A percentile compares a stretch with the other conserved stretches of the same genome.
Evolutionary conservation across 2,797 vertebrate species (phyloP).

Genomic region (Dendrocincla tyrannina): DNA sequence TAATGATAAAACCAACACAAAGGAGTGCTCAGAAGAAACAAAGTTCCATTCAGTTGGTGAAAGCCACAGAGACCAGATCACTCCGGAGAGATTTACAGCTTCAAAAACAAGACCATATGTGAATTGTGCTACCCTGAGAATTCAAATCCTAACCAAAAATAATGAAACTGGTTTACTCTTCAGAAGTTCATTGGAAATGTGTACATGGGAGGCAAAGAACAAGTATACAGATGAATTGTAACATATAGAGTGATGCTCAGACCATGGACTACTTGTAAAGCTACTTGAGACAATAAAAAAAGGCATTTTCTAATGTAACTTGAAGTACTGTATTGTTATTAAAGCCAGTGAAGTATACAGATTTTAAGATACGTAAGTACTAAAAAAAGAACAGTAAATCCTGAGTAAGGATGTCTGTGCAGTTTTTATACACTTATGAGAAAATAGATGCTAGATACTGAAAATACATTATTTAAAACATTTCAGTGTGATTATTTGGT

Average conservation of each 20-base stretch:
- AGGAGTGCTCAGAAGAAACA: conserved; percentile 10
- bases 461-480: fast-evolving
- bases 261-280: background rate
- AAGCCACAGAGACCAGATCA: conserved; percentile 8
- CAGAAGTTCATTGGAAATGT: background rate
- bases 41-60: background rate
- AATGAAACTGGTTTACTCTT: background rate
- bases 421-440: background rate
- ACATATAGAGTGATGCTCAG: background rate
- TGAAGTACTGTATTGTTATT: background rate
- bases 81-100: conserved; percentile 22
- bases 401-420: background rate
- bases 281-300: background rate
- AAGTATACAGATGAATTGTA: background rate
- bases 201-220: background rate
- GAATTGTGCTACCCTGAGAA: background rate
- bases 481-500: background rate
- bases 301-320: background rate
- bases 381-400: background rate
- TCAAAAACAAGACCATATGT: background rate
- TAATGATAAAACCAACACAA: conserved; percentile 1
- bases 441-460: background rate
- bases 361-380: background rate
- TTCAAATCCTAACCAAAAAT: background rate
- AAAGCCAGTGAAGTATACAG: background rate